phyloP scores from a whole-genome alignment of 1,140 invertebrate species.

The Magallana gigas region DNA sequence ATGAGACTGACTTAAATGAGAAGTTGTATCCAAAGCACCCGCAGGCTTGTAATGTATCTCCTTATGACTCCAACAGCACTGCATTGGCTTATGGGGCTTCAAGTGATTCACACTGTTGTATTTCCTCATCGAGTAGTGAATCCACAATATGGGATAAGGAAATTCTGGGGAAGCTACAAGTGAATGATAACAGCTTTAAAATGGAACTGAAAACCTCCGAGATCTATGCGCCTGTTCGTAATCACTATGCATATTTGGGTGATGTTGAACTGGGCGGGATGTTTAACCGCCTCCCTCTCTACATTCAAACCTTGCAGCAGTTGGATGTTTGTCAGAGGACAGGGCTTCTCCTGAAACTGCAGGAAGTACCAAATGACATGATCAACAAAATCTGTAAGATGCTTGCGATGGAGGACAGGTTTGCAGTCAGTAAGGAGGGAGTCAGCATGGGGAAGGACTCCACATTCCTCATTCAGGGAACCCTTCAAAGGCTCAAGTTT shows the following conservation, averaged over 20 bases:
- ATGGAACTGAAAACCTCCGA: background rate
- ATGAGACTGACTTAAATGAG: background rate
- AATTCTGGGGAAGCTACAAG: background rate
- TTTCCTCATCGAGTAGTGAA: background rate
- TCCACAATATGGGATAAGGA: background rate
- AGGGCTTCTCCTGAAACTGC: background rate
- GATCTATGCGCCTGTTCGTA: background rate
- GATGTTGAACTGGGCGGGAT: background rate
- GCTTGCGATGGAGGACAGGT: background rate
- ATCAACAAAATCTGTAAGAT: slow-evolving; percentile 14
- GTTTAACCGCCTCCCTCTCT: background rate
- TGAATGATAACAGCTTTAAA: slow-evolving; percentile 23
- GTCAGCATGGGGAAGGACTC: slow-evolving; percentile 2
- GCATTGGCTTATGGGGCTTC: background rate
- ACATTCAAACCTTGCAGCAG: slow-evolving; percentile 14
- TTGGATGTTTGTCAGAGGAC: background rate
- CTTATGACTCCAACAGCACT: background rate
- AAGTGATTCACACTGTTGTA: background rate
- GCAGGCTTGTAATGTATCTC: background rate
- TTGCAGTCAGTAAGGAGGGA: slow-evolving; percentile 2
- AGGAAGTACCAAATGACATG: background rate
- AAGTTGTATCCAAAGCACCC: background rate
- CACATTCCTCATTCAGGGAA: slow-evolving; percentile 3
- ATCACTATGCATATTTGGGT: background rate
- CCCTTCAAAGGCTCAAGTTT: background rate